A percentile compares a stretch with the other conserved stretches of the same genome.
These are phyloP conservation scores for Aythya baeri DNA, from an alignment of 2,113 vertebrate species.

Conservation along the genomic window DNA sequence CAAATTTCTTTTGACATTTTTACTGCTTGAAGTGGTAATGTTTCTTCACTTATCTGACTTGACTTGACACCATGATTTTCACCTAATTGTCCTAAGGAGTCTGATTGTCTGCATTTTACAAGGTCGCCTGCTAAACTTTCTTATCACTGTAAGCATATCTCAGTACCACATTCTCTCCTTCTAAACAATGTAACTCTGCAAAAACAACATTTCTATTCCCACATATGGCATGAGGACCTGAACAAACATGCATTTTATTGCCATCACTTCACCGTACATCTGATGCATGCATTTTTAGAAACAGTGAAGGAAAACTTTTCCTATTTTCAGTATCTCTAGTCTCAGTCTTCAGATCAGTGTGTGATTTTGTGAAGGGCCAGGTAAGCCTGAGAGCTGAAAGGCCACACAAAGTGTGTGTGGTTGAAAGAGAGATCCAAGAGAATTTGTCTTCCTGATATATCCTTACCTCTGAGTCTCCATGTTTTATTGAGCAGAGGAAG, in stretches of 20 bases:
- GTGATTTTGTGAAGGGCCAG: not conserved
- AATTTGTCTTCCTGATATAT: not conserved
- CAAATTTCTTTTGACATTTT: no score
- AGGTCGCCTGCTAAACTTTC: no score
- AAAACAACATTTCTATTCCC: no score
- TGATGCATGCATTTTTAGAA: not conserved
- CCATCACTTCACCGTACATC: not conserved
- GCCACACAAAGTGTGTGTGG: fast-evolving
- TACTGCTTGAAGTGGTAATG: no score
- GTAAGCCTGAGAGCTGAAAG: not conserved
- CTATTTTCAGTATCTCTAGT: not conserved
- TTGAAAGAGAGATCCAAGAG: not conserved
- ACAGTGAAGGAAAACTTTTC: not conserved
- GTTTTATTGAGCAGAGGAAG: not conserved
- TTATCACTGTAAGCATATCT: no score
- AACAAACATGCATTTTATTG: not conserved
- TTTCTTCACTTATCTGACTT: no score
- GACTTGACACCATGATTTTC: no score
- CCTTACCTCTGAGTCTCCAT: not conserved
- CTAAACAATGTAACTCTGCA: no score
- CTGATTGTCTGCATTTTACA: no score
- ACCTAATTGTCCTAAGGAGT: no score
- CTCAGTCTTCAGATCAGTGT: not conserved
- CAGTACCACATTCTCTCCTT: no score
- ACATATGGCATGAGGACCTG: not conserved